phyloP scores from a whole-genome alignment of 2,797 vertebrate species.

The Erpetoichthys calabaricus region DNA sequence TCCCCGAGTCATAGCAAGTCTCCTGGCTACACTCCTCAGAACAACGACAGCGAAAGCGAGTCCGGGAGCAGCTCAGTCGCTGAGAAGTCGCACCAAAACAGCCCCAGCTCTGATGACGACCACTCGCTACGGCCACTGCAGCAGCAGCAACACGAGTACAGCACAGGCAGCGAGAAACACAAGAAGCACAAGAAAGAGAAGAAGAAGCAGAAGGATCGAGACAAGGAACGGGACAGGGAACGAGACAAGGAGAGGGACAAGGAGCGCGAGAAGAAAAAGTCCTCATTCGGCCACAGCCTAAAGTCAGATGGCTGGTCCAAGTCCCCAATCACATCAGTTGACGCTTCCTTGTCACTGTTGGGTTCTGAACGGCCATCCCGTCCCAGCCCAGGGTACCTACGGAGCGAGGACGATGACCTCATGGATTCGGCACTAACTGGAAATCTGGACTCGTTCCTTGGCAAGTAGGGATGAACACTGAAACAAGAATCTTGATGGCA shows the following conservation, averaged over 20 bases:
- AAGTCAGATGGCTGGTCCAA: conserved; percentile 93
- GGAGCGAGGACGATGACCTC: conserved; percentile 90
- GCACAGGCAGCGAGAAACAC: conserved; percentile 82
- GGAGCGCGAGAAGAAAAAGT: conserved; percentile 66
- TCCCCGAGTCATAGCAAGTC: conserved; percentile 96
- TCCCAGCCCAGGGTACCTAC: conserved; percentile 77
- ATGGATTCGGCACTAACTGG: conserved; percentile 94
- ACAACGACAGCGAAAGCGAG: conserved; percentile 92
- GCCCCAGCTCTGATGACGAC: conserved; percentile 91
- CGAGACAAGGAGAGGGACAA: conserved; percentile 62
- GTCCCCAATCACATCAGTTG: conserved; percentile 76
- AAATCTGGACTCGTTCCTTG: conserved; percentile 46
- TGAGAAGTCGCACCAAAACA: conserved; percentile 95
- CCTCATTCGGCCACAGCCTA: conserved; percentile 58
- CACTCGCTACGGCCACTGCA: conserved; percentile 60
- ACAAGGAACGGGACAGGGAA: conserved; percentile 65
- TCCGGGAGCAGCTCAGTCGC: conserved; percentile 92
- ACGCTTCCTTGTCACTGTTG: conserved; percentile 74
- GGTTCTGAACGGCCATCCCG: conserved; percentile 69
- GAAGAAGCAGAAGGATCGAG: conserved; percentile 83
- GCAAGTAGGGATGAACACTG: conserved; percentile 10
- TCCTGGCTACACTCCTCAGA: conserved; percentile 85
- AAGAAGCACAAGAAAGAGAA: conserved; percentile 98
- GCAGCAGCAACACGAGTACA: conserved; percentile 41
- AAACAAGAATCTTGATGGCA: too few relatives aligned